Evolutionary conservation across 2,797 vertebrate genomes (phyloP).

Genomic region (Huso huso): DNA sequence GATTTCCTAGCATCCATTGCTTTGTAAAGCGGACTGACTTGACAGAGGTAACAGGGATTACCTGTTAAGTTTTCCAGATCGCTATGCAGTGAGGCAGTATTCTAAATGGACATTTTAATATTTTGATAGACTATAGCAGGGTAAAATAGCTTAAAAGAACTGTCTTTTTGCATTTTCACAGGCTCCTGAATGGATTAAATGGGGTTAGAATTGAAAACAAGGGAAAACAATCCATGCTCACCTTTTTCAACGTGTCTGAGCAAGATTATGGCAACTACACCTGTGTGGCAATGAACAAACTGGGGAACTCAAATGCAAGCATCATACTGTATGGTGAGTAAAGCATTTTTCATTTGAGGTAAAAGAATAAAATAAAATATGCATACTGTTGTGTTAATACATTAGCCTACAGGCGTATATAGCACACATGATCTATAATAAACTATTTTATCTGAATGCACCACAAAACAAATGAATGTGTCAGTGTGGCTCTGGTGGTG

Average conservation of each 20-base stretch:
- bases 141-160: not conserved
- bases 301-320: slow-evolving; percentile 94
- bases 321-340: slow-evolving; percentile 87
- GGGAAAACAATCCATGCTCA: slow-evolving; percentile 84
- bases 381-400: not conserved
- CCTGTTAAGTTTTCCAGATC: too few species aligned
- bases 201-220: slow-evolving; percentile 92
- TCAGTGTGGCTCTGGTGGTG: too few species aligned
- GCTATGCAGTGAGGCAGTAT: too few species aligned
- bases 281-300: slow-evolving; percentile 83
- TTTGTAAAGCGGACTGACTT: too few species aligned
- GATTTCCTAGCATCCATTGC: too few species aligned
- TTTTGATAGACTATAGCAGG: too few species aligned
- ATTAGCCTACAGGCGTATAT: too few species aligned
- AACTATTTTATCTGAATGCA: too few species aligned
- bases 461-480: too few species aligned
- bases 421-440: too few species aligned
- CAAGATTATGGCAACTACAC: slow-evolving; percentile 97
- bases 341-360: not conserved
- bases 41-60: too few species aligned
- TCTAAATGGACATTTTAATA: too few species aligned
- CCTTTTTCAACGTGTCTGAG: slow-evolving; percentile 95
- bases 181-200: slow-evolving; percentile 81
- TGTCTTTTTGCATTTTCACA: slow-evolving; percentile 33
- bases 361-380: not conserved